Percentiles rank a stretch among this genome's conserved stretches.
Evolutionary conservation across 2,888 invertebrate species (phyloP).

Genomic region (Agrilus biguttatus): DNA sequence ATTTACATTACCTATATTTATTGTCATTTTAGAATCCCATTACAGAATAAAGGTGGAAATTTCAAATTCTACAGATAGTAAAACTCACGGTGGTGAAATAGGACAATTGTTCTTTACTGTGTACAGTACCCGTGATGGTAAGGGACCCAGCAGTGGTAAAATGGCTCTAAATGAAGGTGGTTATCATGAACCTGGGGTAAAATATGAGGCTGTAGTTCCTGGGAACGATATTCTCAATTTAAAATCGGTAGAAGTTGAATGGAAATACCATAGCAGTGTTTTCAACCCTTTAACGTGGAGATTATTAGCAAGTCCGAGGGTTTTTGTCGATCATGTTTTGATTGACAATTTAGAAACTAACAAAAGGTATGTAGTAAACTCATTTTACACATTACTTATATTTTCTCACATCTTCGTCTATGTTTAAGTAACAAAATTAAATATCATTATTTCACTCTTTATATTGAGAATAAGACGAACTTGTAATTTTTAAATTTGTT

Average conservation of each 20-base stretch:
- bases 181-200: slow-evolving; percentile 58
- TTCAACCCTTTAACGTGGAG: slow-evolving; percentile 79
- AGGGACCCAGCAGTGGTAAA: slow-evolving; percentile 19
- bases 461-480: background rate
- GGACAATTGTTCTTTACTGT: slow-evolving; percentile 56
- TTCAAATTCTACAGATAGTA: slow-evolving; percentile 56
- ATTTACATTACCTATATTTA: slow-evolving; percentile 3
- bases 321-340: slow-evolving; percentile 56
- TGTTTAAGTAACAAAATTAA: too few relatives aligned
- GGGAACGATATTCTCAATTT: slow-evolving; percentile 53
- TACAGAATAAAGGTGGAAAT: slow-evolving; percentile 63
- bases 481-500: slow-evolving; percentile 7
- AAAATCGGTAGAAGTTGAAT: slow-evolving; percentile 54
- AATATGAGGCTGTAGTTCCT: slow-evolving; percentile 52
- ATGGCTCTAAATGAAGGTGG: slow-evolving; percentile 22
- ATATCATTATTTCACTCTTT: background rate
- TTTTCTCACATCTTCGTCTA: too few relatives aligned
- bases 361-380: slow-evolving; percentile 39
- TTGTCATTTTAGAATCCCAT: slow-evolving; percentile 50
- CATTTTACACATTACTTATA: too few relatives aligned
- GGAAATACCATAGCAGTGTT: slow-evolving; percentile 64
- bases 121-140: slow-evolving; percentile 42
- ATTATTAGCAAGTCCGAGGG: slow-evolving; percentile 54
- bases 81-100: slow-evolving; percentile 62
- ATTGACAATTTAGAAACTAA: slow-evolving; percentile 59